Evolutionary conservation across 2,888 invertebrate species (phyloP), one percentile per base, ranked within the genome.

Genomic region (Dione juno): DNA sequence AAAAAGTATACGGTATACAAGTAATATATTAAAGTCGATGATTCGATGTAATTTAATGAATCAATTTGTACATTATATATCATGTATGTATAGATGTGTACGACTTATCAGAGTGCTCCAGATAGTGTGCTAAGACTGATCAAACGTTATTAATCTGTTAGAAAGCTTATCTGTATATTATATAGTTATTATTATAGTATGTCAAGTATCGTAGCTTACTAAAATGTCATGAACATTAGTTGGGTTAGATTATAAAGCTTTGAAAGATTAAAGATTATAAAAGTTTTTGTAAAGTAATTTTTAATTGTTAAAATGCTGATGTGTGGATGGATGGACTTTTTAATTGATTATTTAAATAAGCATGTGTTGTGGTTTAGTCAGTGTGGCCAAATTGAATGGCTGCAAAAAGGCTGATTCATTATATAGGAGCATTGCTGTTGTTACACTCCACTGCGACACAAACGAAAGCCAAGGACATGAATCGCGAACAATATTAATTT

Each of bases 391-490:
- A 57, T 57, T 37, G 11, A 45, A 28, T 28, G 28, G 28, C n/a
- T 35, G 28, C 43, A 45, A 61, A 61, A 61, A 61, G 43, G n/a
- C 61, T 61, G 28, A 28, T 45, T 45, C 61, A 61, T 61, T n/a
- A 61, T 61, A 59, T 61, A 45, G 43, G 43, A 61, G 28, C 43
- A 28, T n/a, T 45, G 61, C 11, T 57, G 61, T 61, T 57, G 61
- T 61, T 28, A 35, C 61, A n/a, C 61, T 28, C 21, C 11, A 61
- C 61, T 43, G 61, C 61, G 28, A 28, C 61, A 43, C 43, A 61
- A 45, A 59, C 59, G 43, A 28, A 59, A 21, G 43, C 6, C 9
- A 43, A 45, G 43, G 61, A 61, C 45, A 7, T 45, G 61, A 28
- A 61, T 43, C 45, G n/a, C 61, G 45, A 28, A 28, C 43, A 57